A percentile compares a stretch with the other conserved stretches of the same genome.
Evolutionary conservation across 2,113 vertebrate genomes (phyloP).

Genomic region (Callionymus lyra): DNA sequence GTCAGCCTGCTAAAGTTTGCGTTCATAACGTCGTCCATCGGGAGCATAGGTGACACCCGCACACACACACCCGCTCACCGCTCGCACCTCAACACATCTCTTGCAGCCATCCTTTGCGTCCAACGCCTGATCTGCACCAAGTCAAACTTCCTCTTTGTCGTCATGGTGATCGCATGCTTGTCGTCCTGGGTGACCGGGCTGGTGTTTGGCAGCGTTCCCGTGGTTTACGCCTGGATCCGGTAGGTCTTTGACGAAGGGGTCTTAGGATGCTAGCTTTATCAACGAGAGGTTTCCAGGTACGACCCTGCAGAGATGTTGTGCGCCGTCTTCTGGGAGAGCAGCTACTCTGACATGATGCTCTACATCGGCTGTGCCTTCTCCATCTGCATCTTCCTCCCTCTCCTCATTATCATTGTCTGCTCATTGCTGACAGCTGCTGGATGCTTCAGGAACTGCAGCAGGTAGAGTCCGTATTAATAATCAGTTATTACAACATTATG

Average conservation of each 20-base stretch:
- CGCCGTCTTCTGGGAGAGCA: conserved; percentile 65
- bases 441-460: conserved; percentile 22
- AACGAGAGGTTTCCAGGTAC: conserved; percentile 36
- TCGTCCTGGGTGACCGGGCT: conserved; percentile 56
- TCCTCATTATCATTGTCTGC: conserved; percentile 53
- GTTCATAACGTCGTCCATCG: conserved; percentile 66
- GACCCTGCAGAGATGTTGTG: conserved; percentile 68
- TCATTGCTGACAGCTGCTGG: conserved; percentile 29
- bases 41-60: conserved; percentile 56
- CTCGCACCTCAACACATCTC: not conserved
- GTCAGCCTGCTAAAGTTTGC: conserved; percentile 69
- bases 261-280: not conserved
- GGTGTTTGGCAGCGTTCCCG: conserved; percentile 60
- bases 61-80: conserved; percentile 1
- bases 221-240: conserved; percentile 62
- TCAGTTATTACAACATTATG: too few species aligned
- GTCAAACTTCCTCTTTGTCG: conserved; percentile 16
- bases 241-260: conserved; percentile 9
- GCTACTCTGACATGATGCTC: conserved; percentile 64
- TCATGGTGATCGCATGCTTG: conserved; percentile 39
- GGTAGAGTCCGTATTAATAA: too few species aligned
- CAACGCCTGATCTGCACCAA: conserved; percentile 40
- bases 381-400: conserved; percentile 51
- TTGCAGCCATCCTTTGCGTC: conserved; percentile 54
- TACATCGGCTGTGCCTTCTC: conserved; percentile 62